These are phyloP conservation scores for Pristionchus pacificus DNA, from an alignment of 1,140 invertebrate genomes.

Conservation along the genomic window DNA sequence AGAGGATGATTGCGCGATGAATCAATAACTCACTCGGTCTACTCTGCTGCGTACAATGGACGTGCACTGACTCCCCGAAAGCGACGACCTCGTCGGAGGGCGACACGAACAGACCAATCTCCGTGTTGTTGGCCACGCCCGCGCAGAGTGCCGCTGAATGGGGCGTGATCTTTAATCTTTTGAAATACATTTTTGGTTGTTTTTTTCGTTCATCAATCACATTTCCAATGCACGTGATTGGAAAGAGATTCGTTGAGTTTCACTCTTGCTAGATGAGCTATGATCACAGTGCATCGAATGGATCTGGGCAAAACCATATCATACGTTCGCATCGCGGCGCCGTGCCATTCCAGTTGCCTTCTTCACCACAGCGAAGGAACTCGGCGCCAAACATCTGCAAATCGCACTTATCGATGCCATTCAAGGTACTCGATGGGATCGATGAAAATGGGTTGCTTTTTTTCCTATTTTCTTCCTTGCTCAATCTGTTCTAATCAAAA, in stretches of 20 bases:
- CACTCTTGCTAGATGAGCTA: no score
- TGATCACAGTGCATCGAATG: no score
- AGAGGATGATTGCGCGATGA: no score
- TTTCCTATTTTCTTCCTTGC: no score
- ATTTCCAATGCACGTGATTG: no score
- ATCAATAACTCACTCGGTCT: constrained; percentile 39
- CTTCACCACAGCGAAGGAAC: constrained; percentile 78
- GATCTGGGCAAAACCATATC: no score
- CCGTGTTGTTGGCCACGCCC: constrained; percentile 40
- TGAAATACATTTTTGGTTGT: not conserved
- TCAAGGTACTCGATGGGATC: no score
- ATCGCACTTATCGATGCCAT: no score
- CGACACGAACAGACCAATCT: constrained; percentile 49
- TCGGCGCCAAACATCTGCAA: constrained; percentile 77
- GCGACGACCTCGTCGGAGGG: constrained; percentile 41
- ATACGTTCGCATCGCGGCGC: constrained; percentile 72
- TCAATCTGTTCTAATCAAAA: no score
- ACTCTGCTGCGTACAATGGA: constrained; percentile 50
- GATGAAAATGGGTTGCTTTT: no score
- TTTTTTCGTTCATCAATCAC: not conserved
- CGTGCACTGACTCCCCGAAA: constrained; percentile 50
- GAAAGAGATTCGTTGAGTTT: no score
- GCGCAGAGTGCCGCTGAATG: constrained; percentile 53
- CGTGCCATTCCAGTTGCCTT: constrained; percentile 86
- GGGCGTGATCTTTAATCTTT: not conserved